These are phyloP conservation scores for Drosophila leonis DNA, from an alignment of 2,888 invertebrate species.

Conservation along the genomic window DNA sequence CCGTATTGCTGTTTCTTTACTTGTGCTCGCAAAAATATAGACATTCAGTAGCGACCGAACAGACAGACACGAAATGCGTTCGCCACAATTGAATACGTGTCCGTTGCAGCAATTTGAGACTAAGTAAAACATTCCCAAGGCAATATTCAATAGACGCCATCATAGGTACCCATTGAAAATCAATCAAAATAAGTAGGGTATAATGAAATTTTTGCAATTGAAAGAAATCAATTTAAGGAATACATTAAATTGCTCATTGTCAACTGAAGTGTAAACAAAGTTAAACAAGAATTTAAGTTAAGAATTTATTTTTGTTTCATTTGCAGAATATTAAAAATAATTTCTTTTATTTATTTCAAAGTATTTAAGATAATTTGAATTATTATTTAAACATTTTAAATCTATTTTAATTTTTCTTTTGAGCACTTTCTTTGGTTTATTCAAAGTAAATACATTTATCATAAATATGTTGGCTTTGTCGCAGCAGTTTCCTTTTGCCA, in stretches of 20 bases:
- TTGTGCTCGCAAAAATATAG: conserved; percentile 59
- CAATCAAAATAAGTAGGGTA: not conserved
- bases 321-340: not conserved
- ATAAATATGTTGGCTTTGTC: too few relatives aligned
- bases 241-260: too few relatives aligned
- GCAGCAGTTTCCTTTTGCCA: not conserved
- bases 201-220: not conserved
- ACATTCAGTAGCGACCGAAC: conserved; percentile 42
- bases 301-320: not conserved
- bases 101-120: conserved; percentile 33
- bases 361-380: too few relatives aligned
- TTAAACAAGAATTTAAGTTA: not conserved
- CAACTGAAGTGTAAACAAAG: not conserved
- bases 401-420: too few relatives aligned
- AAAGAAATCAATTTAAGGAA: not conserved
- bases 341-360: not conserved
- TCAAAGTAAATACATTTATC: too few relatives aligned
- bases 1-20: conserved; percentile 32
- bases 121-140: conserved; percentile 39
- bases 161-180: conserved; percentile 7
- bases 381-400: too few relatives aligned
- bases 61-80: conserved; percentile 36
- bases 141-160: conserved; percentile 8
- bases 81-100: conserved; percentile 57
- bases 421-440: too few relatives aligned